Evolutionary conservation across 1,140 invertebrate genomes (phyloP).

Genomic region (Bombus turneri): DNA sequence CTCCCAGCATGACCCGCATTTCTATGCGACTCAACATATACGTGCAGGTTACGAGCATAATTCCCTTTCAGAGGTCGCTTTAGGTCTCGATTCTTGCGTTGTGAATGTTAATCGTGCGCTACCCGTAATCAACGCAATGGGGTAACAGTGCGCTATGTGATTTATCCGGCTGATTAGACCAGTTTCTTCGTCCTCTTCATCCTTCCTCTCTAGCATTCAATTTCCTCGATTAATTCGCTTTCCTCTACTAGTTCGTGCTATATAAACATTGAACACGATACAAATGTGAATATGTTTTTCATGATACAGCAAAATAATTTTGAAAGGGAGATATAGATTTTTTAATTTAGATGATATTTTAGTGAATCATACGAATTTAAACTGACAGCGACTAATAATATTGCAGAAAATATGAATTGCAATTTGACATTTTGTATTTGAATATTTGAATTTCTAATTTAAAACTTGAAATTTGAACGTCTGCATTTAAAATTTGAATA

Average conservation of each 20-base stretch:
- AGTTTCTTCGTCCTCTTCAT: neutral
- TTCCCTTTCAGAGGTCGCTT: slow-evolving; percentile 12
- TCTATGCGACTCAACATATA: neutral
- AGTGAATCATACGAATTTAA: neutral
- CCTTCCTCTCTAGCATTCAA: neutral
- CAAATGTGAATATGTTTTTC: neutral
- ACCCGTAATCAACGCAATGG: slow-evolving; percentile 7
- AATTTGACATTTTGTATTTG: neutral
- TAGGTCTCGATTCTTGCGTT: neutral
- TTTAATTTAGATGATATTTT: neutral
- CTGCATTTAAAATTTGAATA: too few species aligned
- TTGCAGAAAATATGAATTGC: neutral
- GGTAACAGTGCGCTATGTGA: neutral
- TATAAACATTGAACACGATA: neutral
- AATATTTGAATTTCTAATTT: neutral
- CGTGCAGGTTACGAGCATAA: slow-evolving; percentile 7
- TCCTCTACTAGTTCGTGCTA: too few species aligned
- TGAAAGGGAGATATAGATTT: neutral
- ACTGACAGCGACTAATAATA: neutral
- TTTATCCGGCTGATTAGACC: slow-evolving; percentile 3
- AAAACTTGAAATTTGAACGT: neutral
- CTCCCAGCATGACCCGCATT: slow-evolving; percentile 27
- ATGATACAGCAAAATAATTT: neutral
- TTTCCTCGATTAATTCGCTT: neutral
- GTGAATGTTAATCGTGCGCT: neutral